Base-by-base conservation (phyloP, 2,797 vertebrate species). In the Microctenopoma lineatum region DNA sequence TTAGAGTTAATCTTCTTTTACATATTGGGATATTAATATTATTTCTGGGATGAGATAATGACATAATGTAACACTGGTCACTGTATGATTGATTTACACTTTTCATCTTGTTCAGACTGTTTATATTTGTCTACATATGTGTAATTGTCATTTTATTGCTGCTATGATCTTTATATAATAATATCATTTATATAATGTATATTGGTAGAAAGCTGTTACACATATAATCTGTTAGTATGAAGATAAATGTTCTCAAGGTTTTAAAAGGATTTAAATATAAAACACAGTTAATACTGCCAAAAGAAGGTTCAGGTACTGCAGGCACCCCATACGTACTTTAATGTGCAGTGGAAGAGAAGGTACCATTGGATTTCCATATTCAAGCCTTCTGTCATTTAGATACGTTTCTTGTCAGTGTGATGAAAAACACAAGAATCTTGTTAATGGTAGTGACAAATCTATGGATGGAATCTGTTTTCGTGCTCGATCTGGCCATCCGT, bases 1-100 rank as follows among this genome's bases (percentile, higher is more conserved):
- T 84, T 83, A 88, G 83, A 88, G 92, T 93, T 92, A 79, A 90
- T 92, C 88, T 91, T 89, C 83, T 90, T 93, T 92, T 90, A 84
- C 76, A 68, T 75, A 70, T 69, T 47, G 71, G 83, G 70, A 82
- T 81, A 89, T 89, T 87, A 88, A 90, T 88, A 87, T 32, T 32
- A 83, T 84, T 89, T 84, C 70, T 73, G 68, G 66, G 80, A 67
- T 21, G 21, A 79, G 67, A 67, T 79, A 83, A 72, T 80, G 59
- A 21, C 21, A 21, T 21, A 80, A 86, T 77, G 73, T 61, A 72
- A 80, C 16, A 41, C 14, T 59, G 69, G 77, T 61, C 77, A 80
- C 25, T 62, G 38, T 81, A 62, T 61, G 50, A 66, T 47, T 70
- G 32, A 81, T 77, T 80, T 78, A 63, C 59, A 65, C 61, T 59